Percentiles rank a stretch among this genome's conserved stretches.
These are phyloP conservation scores for Triplophysa rosa DNA, from an alignment of 2,113 vertebrate genomes.

Conservation along the genomic window DNA sequence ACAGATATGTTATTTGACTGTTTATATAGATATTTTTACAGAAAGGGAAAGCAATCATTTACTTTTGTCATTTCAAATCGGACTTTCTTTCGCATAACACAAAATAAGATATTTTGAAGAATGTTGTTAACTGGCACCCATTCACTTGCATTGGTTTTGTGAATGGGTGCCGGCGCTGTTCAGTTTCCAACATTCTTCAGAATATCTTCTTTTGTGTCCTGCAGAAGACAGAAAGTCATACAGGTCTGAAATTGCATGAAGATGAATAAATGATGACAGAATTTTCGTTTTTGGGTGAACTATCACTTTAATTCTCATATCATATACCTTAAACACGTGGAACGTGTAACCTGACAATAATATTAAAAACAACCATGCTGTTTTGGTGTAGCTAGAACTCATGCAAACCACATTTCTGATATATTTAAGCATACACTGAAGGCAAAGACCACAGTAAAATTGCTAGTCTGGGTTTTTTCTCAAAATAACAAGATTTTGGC, in stretches of 20 bases:
- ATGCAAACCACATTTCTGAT: constrained; percentile 64
- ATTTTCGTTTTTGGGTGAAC: too few relatives aligned
- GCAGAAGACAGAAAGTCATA: too few relatives aligned
- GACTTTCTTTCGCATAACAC: too few relatives aligned
- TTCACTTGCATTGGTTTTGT: too few relatives aligned
- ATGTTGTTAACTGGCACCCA: too few relatives aligned
- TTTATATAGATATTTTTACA: constrained; percentile 23
- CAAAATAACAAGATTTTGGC: constrained; percentile 68
- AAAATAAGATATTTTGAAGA: too few relatives aligned
- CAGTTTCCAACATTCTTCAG: too few relatives aligned
- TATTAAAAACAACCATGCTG: constrained; percentile 46
- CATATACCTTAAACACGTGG: constrained; percentile 14
- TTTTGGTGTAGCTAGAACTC: constrained; percentile 37
- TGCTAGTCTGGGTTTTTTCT: constrained; percentile 61
- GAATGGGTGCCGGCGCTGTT: too few relatives aligned
- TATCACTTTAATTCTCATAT: neutral
- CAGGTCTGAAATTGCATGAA: too few relatives aligned
- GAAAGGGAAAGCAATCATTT: constrained; percentile 9
- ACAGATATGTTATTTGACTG: constrained; percentile 9
- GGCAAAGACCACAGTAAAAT: constrained; percentile 66
- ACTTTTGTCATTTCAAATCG: neutral
- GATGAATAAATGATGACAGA: too few relatives aligned
- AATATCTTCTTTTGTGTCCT: too few relatives aligned
- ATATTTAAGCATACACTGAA: constrained; percentile 63
- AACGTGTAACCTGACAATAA: constrained; percentile 21